Conservation (phyloP, 1,140 invertebrate species). For the Danaus melanippus region DNA sequence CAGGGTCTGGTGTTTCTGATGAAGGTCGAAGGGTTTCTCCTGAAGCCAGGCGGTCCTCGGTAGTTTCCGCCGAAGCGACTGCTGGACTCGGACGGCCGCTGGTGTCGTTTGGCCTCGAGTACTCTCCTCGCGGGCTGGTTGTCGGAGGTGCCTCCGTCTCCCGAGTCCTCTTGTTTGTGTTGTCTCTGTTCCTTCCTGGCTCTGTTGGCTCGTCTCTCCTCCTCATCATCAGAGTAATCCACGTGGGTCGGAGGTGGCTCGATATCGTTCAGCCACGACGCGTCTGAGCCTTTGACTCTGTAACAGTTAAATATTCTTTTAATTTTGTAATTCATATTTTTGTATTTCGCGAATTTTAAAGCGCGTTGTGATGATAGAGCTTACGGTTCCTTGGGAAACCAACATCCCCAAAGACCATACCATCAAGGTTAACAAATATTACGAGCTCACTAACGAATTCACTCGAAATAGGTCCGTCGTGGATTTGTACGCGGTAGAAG, state of each 20-base stretch:
- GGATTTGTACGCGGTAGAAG: no score
- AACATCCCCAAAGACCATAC: no score
- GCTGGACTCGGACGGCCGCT: constrained; percentile 48
- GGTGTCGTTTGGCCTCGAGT: constrained; percentile 37
- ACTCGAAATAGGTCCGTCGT: no score
- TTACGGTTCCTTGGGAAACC: no score
- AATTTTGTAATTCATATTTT: no score
- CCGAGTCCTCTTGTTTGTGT: constrained; percentile 23
- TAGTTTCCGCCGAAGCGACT: constrained; percentile 56
- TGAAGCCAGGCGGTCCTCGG: constrained; percentile 31
- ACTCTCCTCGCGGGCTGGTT: constrained; percentile 30
- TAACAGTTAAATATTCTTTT: constrained; percentile 24
- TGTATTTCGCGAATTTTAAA: no score
- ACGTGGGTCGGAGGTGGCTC: constrained; percentile 81
- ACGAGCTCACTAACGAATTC: no score
- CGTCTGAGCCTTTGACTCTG: constrained; percentile 85
- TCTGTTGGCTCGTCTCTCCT: constrained; percentile 75
- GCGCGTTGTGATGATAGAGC: no score
- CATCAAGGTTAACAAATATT: no score
- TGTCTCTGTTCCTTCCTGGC: constrained; percentile 50
- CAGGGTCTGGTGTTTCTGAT: constrained; percentile 29
- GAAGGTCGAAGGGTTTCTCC: constrained; percentile 32
- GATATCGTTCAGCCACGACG: constrained; percentile 86
- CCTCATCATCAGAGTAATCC: constrained; percentile 93
- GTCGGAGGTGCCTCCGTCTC: constrained; percentile 46